Percentiles rank a stretch among this genome's conserved stretches.
Evolutionary conservation across 2,888 invertebrate genomes (phyloP).

Genomic region (Chymomyza fuscimana): DNA sequence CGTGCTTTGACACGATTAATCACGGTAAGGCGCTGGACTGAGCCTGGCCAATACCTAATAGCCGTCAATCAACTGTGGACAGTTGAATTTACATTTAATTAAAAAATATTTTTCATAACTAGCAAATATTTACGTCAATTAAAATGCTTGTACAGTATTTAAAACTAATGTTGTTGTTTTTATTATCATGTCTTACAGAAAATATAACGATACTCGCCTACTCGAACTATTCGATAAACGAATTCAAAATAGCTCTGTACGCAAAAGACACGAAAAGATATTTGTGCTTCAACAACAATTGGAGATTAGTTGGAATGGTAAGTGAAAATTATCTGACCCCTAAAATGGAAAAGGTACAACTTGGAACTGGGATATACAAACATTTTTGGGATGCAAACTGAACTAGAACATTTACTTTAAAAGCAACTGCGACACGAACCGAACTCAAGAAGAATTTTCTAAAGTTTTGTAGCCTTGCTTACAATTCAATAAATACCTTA

Average conservation of each 20-base stretch:
- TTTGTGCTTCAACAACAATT: constrained; percentile 87
- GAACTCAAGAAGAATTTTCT: too few species aligned
- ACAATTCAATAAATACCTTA: too few species aligned
- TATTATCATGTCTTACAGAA: constrained; percentile 67
- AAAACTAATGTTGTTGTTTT: constrained; percentile 22
- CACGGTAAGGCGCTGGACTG: constrained; percentile 8
- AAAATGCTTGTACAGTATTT: constrained; percentile 16
- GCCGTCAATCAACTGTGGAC: background rate
- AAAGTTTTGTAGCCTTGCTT: too few species aligned
- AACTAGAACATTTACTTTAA: too few species aligned
- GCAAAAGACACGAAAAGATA: constrained; percentile 87
- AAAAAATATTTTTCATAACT: constrained; percentile 51
- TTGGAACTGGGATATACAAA: too few species aligned
- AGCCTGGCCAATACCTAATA: background rate
- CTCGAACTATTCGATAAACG: constrained; percentile 78
- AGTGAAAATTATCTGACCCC: constrained; percentile 51
- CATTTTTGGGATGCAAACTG: too few species aligned
- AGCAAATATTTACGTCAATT: constrained; percentile 59
- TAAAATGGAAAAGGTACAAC: too few species aligned
- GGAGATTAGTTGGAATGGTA: constrained; percentile 87
- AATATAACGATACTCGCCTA: constrained; percentile 80
- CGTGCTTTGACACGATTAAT: constrained; percentile 42
- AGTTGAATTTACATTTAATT: constrained; percentile 62
- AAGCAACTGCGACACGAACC: too few species aligned
- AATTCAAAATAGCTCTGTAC: constrained; percentile 80